Evolutionary conservation across 2,888 invertebrate species (phyloP), one percentile per base, ranked within the genome.

Genomic region (Scaptomyza caliginosa): DNA sequence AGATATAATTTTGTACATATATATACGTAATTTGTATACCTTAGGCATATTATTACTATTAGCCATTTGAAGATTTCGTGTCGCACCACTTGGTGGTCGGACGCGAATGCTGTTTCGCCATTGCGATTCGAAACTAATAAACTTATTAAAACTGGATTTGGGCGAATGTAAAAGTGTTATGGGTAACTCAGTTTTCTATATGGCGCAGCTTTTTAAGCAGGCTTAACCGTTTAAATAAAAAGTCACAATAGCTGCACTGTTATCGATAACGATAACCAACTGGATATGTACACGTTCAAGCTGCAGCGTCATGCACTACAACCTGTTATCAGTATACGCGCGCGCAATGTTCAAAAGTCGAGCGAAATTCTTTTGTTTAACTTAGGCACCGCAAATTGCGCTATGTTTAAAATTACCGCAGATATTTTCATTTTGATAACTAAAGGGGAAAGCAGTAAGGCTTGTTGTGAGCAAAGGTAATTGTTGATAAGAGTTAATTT

Each of bases 1-100:
- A 81, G 81, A 76, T 74, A 72, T 63, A 76, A 74, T 72, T 74
- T 72, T 74, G 77, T 74, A 74, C 49, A 74, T 75, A 68, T 1
- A 24, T 8, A 59, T 52, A 73, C 55, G 28, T 60, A 55, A 69
- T 57, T 58, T 62, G 42, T 74, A 77, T 65, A 58, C 28, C 32
- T 60, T 56, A 77, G 74, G 69, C 36, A 55, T 68, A 70, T 46
- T 30, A 28, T 28, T 39, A 28, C 24, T 43, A 58, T 57, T 73
- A 73, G 67, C 52, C 52, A 62, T 57, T 58, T 26, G 17, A 45
- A n/a, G n/a, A 17, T 67, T 45, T 26, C 50, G 30, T 49, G 63
- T 60, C 59, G 49, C 52, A 45, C 52, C 71, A 59, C 71, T 40
- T 69, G 58, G 50, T 74, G 70, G 64, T 49, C 16, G 8, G 39